Evolutionary conservation across 2,888 invertebrate genomes (phyloP).

Genomic region (Pseudococcus longispinus): DNA sequence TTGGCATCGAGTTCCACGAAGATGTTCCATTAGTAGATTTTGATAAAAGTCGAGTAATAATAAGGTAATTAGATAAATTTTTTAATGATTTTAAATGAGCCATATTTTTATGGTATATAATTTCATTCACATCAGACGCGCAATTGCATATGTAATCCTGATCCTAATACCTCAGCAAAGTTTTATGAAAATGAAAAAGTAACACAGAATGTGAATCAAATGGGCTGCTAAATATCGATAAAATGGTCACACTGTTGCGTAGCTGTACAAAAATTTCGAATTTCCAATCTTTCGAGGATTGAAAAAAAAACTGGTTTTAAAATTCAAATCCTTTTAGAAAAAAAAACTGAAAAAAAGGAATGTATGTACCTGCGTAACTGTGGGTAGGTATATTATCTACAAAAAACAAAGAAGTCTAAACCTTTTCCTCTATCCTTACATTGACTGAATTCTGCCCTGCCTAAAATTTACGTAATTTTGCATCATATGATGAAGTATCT

Average conservation of each 20-base stretch:
- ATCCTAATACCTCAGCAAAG: background rate
- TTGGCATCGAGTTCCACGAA: background rate
- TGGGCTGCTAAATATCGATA: background rate
- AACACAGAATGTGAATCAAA: too few relatives aligned
- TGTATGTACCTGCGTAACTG: too few relatives aligned
- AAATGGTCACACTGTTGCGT: background rate
- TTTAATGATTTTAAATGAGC: constrained; percentile 4
- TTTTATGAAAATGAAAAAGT: too few relatives aligned
- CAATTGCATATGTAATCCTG: background rate
- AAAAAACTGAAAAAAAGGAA: too few relatives aligned
- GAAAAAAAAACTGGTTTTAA: background rate
- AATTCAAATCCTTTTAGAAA: background rate
- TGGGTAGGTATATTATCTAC: too few relatives aligned
- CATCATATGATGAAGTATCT: background rate
- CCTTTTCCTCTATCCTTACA: background rate
- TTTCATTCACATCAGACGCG: background rate
- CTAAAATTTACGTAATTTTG: background rate
- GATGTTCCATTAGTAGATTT: background rate
- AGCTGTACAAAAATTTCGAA: background rate
- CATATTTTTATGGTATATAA: background rate
- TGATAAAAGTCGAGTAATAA: background rate
- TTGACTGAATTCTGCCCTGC: background rate
- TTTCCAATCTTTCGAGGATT: background rate
- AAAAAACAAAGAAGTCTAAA: too few relatives aligned
- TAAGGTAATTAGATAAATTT: background rate